Conservation (phyloP, 2,113 vertebrate species). For the Albula goreensis region DNA sequence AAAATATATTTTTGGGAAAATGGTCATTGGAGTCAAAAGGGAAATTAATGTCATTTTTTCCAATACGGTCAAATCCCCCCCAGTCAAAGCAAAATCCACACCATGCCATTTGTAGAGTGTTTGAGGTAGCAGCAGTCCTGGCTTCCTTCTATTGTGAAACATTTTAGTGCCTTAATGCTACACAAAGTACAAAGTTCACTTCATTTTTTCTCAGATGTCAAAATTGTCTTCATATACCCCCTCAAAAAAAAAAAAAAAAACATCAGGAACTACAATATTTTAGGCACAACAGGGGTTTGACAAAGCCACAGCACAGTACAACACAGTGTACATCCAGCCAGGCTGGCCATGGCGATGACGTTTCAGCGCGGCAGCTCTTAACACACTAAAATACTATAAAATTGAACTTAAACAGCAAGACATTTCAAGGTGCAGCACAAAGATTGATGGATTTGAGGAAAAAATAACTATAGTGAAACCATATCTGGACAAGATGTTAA, state of each 20-base stretch:
- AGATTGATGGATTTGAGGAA: neutral
- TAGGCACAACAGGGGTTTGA: no score
- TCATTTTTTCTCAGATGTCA: no score
- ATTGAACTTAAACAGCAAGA: neutral
- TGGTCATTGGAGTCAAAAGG: neutral
- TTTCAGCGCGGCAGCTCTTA: neutral
- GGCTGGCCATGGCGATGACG: neutral
- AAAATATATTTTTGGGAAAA: neutral
- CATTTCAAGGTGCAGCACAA: neutral
- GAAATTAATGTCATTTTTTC: no score
- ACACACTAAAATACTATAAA: neutral
- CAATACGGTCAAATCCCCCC: neutral
- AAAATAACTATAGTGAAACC: neutral
- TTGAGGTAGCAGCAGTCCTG: constrained; percentile 8
- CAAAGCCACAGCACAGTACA: neutral
- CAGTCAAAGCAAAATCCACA: neutral
- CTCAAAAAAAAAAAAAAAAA: no score
- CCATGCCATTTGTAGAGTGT: neutral
- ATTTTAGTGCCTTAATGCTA: neutral
- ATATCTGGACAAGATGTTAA: neutral
- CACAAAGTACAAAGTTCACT: no score
- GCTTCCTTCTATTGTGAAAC: neutral
- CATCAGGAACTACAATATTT: no score
- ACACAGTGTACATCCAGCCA: neutral
- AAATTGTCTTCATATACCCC: no score